These are phyloP conservation scores for Batillaria attramentaria DNA, from an alignment of 1,140 invertebrate genomes.

Conservation along the genomic window DNA sequence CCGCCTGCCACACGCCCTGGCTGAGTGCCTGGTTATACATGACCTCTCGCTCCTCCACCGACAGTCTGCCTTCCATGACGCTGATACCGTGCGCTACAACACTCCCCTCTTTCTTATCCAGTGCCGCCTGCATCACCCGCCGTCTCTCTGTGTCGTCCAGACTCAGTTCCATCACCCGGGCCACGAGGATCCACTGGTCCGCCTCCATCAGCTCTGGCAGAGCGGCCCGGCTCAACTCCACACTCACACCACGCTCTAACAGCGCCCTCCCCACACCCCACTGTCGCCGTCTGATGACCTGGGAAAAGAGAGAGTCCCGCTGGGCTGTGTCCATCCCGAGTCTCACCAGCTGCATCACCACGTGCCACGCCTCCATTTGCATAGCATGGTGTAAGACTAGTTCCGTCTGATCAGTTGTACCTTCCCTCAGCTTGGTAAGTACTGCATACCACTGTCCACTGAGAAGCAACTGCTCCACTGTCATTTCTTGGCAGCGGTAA, in stretches of 20 bases:
- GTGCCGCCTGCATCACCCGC: neutral
- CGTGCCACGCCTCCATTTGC: neutral
- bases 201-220: neutral
- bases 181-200: constrained; percentile 5
- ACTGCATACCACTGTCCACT: no score
- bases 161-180: constrained; percentile 2
- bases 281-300: neutral
- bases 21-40: neutral
- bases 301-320: neutral
- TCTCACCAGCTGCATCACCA: constrained; percentile 14
- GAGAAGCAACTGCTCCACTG: no score
- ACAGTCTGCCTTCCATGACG: neutral
- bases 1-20: neutral
- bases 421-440: no score
- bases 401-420: no score
- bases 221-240: neutral
- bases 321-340: neutral
- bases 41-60: neutral
- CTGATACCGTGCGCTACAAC: neutral
- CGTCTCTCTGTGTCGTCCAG: neutral
- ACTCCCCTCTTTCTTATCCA: neutral
- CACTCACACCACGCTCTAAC: constrained; percentile 7
- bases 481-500: no score
- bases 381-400: no score
- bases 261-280: neutral